A percentile compares a stretch with the other conserved stretches of the same genome.
Evolutionary conservation across 2,113 vertebrate species (phyloP).

Genomic region (Columba livia): DNA sequence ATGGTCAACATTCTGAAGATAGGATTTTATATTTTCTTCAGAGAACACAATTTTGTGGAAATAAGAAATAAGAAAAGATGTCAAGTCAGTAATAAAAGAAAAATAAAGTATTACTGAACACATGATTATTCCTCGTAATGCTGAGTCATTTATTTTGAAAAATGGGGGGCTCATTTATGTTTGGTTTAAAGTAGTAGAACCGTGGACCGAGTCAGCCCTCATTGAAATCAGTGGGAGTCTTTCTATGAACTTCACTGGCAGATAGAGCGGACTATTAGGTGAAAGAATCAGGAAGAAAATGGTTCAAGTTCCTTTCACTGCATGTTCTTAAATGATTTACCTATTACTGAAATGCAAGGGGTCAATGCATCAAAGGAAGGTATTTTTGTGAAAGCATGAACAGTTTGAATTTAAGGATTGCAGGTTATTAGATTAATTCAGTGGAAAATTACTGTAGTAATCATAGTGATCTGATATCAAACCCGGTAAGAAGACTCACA

Average conservation of each 20-base stretch:
- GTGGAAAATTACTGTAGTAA: conserved; percentile 30
- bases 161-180: neutral
- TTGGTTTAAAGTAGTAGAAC: conserved; percentile 20
- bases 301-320: neutral
- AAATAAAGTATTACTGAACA: neutral
- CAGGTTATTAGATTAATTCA: conserved; percentile 7
- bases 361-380: neutral
- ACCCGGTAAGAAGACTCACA: neutral
- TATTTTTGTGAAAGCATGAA: conserved; percentile 7
- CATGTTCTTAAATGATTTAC: neutral
- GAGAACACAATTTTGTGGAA: neutral
- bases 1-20: neutral
- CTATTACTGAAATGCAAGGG: neutral
- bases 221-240: neutral
- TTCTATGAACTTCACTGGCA: neutral
- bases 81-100: conserved; percentile 1
- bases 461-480: neutral
- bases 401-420: neutral
- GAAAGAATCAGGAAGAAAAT: conserved; percentile 1
- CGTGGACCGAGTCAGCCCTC: neutral
- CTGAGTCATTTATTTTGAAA: conserved; percentile 10
- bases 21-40: neutral
- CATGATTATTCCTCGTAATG: neutral
- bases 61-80: neutral
- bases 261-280: neutral